phyloP scores from a whole-genome alignment of 2,888 invertebrate species.

The Subacronicta megacephala region DNA sequence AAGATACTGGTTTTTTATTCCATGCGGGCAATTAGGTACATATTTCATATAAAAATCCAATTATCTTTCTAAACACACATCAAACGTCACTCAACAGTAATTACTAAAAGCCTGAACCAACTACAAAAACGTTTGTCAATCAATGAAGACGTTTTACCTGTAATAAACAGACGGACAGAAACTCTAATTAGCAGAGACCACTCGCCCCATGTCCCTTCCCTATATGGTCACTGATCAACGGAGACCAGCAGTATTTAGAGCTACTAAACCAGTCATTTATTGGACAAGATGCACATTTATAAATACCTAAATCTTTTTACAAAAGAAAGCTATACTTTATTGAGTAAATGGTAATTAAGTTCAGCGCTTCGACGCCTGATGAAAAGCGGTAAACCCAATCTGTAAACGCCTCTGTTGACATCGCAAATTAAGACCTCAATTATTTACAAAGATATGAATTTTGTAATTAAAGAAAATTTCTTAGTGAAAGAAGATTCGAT shows the following conservation, averaged over 20 bases:
- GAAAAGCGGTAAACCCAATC: too few relatives aligned
- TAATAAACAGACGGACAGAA: conserved; percentile 31
- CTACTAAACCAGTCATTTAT: conserved; percentile 24
- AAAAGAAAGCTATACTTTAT: conserved; percentile 24
- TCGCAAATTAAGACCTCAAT: too few relatives aligned
- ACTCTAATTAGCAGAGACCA: conserved; percentile 34
- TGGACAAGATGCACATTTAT: conserved; percentile 22
- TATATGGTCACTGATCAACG: conserved; percentile 19
- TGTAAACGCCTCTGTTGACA: too few relatives aligned
- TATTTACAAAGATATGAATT: too few relatives aligned
- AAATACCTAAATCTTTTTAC: conserved; percentile 26
- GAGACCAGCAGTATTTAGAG: conserved; percentile 22
- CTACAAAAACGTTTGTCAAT: conserved; percentile 4
- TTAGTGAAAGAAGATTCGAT: too few relatives aligned
- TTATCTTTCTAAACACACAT: neutral
- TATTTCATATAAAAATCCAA: neutral
- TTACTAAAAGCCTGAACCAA: neutral
- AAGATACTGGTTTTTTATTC: neutral
- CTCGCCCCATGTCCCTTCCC: conserved; percentile 17
- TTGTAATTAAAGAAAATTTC: too few relatives aligned
- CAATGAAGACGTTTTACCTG: conserved; percentile 24
- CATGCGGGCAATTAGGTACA: neutral
- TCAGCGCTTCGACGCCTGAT: too few relatives aligned
- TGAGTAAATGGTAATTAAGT: conserved; percentile 19
- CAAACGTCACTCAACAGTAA: neutral